phyloP scores from a whole-genome alignment of 2,888 invertebrate genomes.

The Fragum whitleyi region DNA sequence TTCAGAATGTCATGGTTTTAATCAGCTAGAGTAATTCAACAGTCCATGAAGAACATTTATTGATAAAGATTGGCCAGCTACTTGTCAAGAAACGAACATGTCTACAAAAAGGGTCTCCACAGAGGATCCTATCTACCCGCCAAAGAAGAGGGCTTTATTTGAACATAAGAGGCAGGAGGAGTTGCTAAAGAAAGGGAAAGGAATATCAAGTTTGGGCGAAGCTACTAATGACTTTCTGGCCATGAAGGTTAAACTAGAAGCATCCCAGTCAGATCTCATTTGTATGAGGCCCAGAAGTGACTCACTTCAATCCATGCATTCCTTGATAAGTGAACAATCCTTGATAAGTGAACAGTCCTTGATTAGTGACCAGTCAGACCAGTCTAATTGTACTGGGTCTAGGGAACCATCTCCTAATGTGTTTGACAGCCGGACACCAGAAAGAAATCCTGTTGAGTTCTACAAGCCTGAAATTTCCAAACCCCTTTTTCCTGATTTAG shows the following conservation, averaged over 20 bases:
- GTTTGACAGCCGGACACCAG: conserved; percentile 52
- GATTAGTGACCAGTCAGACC: too few relatives aligned
- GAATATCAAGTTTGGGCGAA: background rate
- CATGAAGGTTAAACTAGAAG: conserved; percentile 25
- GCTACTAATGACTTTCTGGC: conserved; percentile 2
- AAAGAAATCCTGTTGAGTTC: conserved; percentile 38
- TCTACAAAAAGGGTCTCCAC: conserved; percentile 31
- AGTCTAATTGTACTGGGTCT: background rate
- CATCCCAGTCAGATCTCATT: background rate
- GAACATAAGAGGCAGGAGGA: conserved; percentile 39
- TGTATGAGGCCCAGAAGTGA: conserved; percentile 43
- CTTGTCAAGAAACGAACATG: too few relatives aligned
- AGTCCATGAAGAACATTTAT: too few relatives aligned
- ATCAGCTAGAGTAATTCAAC: too few relatives aligned
- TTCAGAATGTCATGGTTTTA: too few relatives aligned
- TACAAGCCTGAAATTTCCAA: conserved; percentile 47
- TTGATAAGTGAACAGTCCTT: conserved; percentile 33
- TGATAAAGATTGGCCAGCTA: too few relatives aligned
- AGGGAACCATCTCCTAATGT: conserved; percentile 44
- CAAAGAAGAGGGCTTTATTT: conserved; percentile 57
- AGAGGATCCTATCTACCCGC: conserved; percentile 45
- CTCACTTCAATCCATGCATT: conserved; percentile 40
- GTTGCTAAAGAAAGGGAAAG: background rate
- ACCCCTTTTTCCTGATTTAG: conserved; percentile 43
- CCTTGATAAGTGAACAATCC: conserved; percentile 26